These are phyloP conservation scores for Scaptodrosophila lebanonensis DNA, from an alignment of 1,140 invertebrate genomes.

Conservation along the genomic window DNA sequence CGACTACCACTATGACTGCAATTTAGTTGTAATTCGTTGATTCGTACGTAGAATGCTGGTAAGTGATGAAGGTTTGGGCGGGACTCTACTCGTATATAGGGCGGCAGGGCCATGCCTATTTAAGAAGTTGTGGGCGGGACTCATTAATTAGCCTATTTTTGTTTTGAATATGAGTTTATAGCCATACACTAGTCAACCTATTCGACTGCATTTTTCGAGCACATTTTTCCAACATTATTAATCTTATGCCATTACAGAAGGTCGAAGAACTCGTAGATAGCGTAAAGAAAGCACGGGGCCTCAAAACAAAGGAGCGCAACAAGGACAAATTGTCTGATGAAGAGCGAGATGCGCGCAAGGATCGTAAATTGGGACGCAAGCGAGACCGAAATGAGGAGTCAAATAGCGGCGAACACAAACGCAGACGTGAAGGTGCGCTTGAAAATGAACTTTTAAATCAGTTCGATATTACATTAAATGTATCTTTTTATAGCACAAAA, in stretches of 20 bases:
- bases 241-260: conserved; percentile 68
- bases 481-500: conserved; percentile 64
- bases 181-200: not conserved
- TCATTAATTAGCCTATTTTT: conserved; percentile 2
- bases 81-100: conserved; percentile 4
- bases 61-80: conserved; percentile 71
- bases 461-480: conserved; percentile 35
- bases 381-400: conserved; percentile 85
- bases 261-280: conserved; percentile 78
- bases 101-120: not conserved
- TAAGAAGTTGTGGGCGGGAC: not conserved
- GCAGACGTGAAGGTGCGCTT: conserved; percentile 84
- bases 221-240: conserved; percentile 41
- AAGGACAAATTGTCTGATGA: conserved; percentile 79
- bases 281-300: conserved; percentile 84
- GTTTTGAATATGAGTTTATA: conserved; percentile 10
- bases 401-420: conserved; percentile 82
- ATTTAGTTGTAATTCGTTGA: conserved; percentile 62
- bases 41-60: conserved; percentile 55
- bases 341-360: conserved; percentile 85
- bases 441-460: conserved; percentile 20
- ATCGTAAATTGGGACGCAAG: conserved; percentile 86
- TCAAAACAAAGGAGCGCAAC: conserved; percentile 81
- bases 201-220: not conserved
- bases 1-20: conserved; percentile 25